Evolutionary conservation across 1,140 invertebrate genomes (phyloP).

Genomic region (Pemphigus obesinymphae): DNA sequence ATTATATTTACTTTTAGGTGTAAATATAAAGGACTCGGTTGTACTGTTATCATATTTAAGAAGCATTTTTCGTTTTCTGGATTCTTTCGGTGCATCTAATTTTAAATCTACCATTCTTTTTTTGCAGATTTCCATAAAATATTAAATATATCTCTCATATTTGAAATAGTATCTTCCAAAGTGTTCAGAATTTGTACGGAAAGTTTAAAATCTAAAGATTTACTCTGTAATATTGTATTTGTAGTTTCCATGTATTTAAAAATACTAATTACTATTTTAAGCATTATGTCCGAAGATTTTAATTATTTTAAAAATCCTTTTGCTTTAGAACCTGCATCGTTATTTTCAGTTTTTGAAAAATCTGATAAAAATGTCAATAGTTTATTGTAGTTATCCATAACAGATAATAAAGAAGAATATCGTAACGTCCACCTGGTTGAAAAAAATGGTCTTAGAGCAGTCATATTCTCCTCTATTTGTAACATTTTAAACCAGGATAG

Average conservation of each 20-base stretch:
- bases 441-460: background rate
- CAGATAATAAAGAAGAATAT: background rate
- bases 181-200: background rate
- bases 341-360: conserved; percentile 1
- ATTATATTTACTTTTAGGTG: background rate
- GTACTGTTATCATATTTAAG: background rate
- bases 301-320: background rate
- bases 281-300: background rate
- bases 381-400: background rate
- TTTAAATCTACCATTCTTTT: background rate
- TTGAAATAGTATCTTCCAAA: background rate
- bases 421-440: conserved; percentile 3
- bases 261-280: conserved; percentile 1
- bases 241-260: background rate
- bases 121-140: background rate
- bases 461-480: background rate
- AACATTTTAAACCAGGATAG: background rate
- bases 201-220: background rate
- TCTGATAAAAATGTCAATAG: background rate
- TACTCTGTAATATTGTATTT: background rate
- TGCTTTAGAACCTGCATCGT: background rate
- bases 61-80: background rate
- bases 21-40: background rate
- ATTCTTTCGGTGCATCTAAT: background rate
- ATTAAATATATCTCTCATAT: background rate